Evolutionary conservation across 2,888 invertebrate genomes (phyloP).

Genomic region (Encarsia formosa): DNA sequence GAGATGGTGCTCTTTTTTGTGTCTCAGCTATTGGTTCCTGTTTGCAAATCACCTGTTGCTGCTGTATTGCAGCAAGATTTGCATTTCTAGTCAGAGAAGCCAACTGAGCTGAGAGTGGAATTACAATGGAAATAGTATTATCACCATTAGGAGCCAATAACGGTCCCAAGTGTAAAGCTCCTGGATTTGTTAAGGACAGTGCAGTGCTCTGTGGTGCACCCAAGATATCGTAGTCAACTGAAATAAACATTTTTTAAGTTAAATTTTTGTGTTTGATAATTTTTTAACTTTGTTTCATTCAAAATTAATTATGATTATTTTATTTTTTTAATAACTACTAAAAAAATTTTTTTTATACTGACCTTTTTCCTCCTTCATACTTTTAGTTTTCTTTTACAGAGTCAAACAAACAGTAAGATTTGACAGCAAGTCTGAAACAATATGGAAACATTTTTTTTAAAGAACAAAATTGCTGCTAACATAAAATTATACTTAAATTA

Average conservation of each 20-base stretch:
- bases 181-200: constrained; percentile 39
- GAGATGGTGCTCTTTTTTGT: constrained; percentile 10
- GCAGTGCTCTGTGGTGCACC: constrained; percentile 34
- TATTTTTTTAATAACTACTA: too few relatives aligned
- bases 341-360: too few relatives aligned
- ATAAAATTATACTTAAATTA: too few relatives aligned
- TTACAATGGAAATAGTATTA: constrained; percentile 46
- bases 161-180: constrained; percentile 43
- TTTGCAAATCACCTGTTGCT: constrained; percentile 28
- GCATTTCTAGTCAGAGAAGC: constrained; percentile 38
- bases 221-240: constrained; percentile 27
- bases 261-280: too few relatives aligned
- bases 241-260: background rate
- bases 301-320: too few relatives aligned
- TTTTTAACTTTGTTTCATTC: too few relatives aligned
- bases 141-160: constrained; percentile 42
- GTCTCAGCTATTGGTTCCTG: constrained; percentile 12
- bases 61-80: constrained; percentile 26
- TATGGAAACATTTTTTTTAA: too few relatives aligned
- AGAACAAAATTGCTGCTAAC: too few relatives aligned
- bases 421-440: too few relatives aligned
- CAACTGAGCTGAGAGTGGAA: constrained; percentile 44
- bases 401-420: too few relatives aligned
- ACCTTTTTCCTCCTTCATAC: too few relatives aligned
- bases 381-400: too few relatives aligned